These are phyloP conservation scores for Chirona hameri DNA, from an alignment of 2,888 invertebrate species.

Conservation along the genomic window DNA sequence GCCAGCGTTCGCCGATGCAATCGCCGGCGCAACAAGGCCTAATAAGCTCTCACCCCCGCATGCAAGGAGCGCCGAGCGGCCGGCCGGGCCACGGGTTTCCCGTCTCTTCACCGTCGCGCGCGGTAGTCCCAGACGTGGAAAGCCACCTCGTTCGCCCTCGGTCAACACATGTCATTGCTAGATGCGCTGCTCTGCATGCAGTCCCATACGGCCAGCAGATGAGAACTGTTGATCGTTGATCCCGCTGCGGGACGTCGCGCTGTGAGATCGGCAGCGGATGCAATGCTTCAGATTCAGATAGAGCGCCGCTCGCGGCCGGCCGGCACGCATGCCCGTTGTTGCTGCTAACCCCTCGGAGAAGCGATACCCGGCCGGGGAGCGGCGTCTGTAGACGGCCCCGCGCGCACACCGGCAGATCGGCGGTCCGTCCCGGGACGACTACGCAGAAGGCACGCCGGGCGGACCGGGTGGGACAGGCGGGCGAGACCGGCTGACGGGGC, in stretches of 20 bases:
- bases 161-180: not conserved
- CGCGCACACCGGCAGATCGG: no score
- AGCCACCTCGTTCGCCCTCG: not conserved
- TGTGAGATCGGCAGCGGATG: not conserved
- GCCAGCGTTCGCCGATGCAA: not conserved
- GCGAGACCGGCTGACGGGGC: no score
- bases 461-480: no score
- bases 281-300: not conserved
- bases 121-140: not conserved
- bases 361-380: no score
- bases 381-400: no score
- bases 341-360: no score
- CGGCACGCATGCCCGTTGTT: no score
- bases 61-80: not conserved
- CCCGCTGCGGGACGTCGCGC: not conserved
- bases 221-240: not conserved
- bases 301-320: no score
- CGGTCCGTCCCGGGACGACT: no score
- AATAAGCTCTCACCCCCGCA: not conserved
- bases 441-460: no score
- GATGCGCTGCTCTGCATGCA: not conserved
- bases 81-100: no score
- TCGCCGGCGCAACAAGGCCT: not conserved
- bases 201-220: not conserved
- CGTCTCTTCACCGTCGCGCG: no score